A percentile compares a stretch with the other conserved stretches of the same genome.
Conservation (phyloP, 2,888 invertebrate species). For the Laothoe populi region DNA sequence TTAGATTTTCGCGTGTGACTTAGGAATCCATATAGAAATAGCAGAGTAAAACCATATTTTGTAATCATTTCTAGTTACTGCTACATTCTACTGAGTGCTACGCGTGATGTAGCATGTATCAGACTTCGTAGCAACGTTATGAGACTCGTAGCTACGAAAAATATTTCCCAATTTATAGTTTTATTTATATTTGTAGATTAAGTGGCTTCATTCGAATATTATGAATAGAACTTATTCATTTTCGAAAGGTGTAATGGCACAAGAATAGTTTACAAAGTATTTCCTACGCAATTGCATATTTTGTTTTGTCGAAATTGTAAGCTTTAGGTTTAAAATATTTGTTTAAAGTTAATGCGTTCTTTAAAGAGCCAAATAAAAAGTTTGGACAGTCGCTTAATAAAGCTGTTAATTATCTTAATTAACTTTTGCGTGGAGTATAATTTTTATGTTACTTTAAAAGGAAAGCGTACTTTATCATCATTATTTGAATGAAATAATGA, state of each 20-base stretch:
- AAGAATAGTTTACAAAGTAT: too few relatives aligned
- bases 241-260: too few relatives aligned
- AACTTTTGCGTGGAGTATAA: slow-evolving; percentile 15
- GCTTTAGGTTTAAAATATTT: not conserved
- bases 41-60: not conserved
- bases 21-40: slow-evolving; percentile 3
- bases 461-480: not conserved
- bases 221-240: too few relatives aligned
- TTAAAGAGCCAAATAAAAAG: not conserved
- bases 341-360: not conserved
- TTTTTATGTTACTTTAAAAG: not conserved
- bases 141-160: not conserved
- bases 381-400: slow-evolving; percentile 19
- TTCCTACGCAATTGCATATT: not conserved
- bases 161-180: not conserved
- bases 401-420: slow-evolving; percentile 15
- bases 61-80: not conserved
- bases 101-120: not conserved
- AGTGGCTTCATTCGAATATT: too few relatives aligned
- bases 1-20: not conserved
- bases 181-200: not conserved
- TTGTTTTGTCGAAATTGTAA: not conserved
- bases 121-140: not conserved
- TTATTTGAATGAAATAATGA: not conserved
- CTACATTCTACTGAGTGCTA: slow-evolving; percentile 15